Evolutionary conservation across 2,888 invertebrate genomes (phyloP), one percentile per base, ranked within the genome.

Genomic region (Melanophora roralis): DNA sequence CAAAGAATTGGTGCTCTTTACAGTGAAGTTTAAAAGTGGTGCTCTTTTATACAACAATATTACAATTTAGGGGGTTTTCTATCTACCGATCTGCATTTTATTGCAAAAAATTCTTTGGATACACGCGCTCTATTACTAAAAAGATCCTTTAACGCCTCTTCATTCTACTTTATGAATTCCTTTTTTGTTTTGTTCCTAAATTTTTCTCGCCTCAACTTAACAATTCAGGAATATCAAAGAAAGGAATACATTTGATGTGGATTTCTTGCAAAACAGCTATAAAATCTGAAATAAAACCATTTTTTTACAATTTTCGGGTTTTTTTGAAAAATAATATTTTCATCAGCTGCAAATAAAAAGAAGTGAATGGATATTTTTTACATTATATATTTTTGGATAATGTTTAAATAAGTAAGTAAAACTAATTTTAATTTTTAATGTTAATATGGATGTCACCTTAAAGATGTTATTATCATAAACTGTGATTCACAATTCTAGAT

Each of bases 361-460:
- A 5, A 74, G 78, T 76, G 78, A 81, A 81, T 75, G 86, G 86
- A 86, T 87, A 87, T 87, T 87, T 86, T 86, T 87, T 87, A 87
- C 87, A 85, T 86, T 87, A 87, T 87, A 85, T 83, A 73, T 64
- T 57, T 83, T 82, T 83, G 80, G 84, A 87, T 87, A 87, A 87
- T 86, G 87, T 83, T 59, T 86, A 86, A 87, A 85, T 86, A 87
- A 87, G 87, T 87, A 74, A 87, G 86, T 86, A n/a, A n/a, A n/a
- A n/a, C n/a, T n/a, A n/a, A n/a, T n/a, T n/a, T n/a, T n/a, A n/a
- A n/a, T n/a, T n/a, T n/a, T n/a, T n/a, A n/a, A n/a, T n/a, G n/a
- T n/a, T n/a, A n/a, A n/a, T n/a, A n/a, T n/a, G n/a, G n/a, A n/a
- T n/a, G n/a, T n/a, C n/a, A n/a, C n/a, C n/a, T n/a, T n/a, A n/a